These are phyloP conservation scores for Miichthys miiuy DNA, from an alignment of 2,797 vertebrate genomes.

Conservation along the genomic window DNA sequence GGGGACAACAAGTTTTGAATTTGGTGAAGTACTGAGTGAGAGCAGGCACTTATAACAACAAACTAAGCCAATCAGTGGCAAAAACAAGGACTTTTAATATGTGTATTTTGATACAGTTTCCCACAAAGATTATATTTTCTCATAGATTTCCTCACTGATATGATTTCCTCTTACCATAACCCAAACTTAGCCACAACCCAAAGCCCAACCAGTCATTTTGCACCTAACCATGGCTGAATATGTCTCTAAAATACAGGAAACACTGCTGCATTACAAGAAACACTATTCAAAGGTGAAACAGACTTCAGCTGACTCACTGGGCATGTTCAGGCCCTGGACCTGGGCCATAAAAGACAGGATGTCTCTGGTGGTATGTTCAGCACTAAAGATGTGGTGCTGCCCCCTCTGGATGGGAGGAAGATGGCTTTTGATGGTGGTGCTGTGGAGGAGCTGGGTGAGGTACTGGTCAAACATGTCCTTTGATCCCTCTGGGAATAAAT, in stretches of 20 bases:
- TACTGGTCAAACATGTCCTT: constrained; percentile 93
- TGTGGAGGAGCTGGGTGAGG: constrained; percentile 92
- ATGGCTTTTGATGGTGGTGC: constrained; percentile 87
- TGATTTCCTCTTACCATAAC: background rate
- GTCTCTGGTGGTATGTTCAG: constrained; percentile 93
- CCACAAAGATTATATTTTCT: too few species aligned
- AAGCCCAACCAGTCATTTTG: background rate
- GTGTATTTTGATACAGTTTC: too few species aligned
- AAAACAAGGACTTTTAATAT: too few species aligned
- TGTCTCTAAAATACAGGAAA: too few species aligned
- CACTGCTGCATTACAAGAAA: background rate
- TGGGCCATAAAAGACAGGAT: constrained; percentile 96
- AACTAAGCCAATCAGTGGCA: too few species aligned
- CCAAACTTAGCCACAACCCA: background rate
- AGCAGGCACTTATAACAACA: too few species aligned
- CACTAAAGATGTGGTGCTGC: constrained; percentile 91
- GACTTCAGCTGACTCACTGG: constrained; percentile 83
- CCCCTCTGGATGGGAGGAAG: constrained; percentile 91
- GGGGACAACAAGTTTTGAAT: too few species aligned
- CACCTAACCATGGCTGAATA: background rate
- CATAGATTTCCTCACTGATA: too few species aligned
- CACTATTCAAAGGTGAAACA: background rate
- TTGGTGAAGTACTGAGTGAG: too few species aligned
- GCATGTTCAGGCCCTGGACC: constrained; percentile 91
- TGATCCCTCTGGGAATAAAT: constrained; percentile 59